Conservation (phyloP, 2,797 vertebrate species). For the Sciurus carolinensis region DNA sequence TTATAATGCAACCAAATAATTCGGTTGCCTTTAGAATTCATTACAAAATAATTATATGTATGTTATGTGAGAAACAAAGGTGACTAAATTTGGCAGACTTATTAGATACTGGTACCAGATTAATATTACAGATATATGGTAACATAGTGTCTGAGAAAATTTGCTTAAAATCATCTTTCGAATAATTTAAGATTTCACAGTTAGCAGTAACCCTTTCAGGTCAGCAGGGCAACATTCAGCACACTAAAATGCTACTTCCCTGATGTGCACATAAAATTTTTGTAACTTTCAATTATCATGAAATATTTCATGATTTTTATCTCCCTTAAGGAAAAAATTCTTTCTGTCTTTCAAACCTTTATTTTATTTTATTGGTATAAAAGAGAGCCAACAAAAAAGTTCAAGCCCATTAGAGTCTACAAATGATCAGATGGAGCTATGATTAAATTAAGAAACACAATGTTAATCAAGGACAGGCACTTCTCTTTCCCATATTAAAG, state of each 20-base stretch:
- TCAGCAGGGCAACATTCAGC: background rate
- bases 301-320: background rate
- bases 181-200: background rate
- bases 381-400: background rate
- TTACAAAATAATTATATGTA: slow-evolving; percentile 2
- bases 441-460: slow-evolving; percentile 80
- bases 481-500: slow-evolving; percentile 77
- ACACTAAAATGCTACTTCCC: background rate
- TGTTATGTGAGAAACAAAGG: slow-evolving; percentile 17
- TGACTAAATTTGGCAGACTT: background rate
- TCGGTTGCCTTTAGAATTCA: background rate
- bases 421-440: slow-evolving; percentile 66
- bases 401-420: background rate
- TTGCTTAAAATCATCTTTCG: slow-evolving; percentile 6
- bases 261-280: background rate
- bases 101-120: background rate
- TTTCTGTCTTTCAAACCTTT: background rate
- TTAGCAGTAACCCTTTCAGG: background rate
- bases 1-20: slow-evolving; percentile 26
- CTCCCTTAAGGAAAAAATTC: background rate
- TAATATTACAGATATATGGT: background rate
- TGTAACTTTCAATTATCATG: slow-evolving; percentile 1
- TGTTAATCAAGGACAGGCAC: slow-evolving; percentile 80
- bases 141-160: background rate
- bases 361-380: background rate